Percentiles rank a stretch among this genome's conserved stretches.
These are phyloP conservation scores for Delphinapterus leucas DNA, from an alignment of 2,113 vertebrate species.

Conservation along the genomic window DNA sequence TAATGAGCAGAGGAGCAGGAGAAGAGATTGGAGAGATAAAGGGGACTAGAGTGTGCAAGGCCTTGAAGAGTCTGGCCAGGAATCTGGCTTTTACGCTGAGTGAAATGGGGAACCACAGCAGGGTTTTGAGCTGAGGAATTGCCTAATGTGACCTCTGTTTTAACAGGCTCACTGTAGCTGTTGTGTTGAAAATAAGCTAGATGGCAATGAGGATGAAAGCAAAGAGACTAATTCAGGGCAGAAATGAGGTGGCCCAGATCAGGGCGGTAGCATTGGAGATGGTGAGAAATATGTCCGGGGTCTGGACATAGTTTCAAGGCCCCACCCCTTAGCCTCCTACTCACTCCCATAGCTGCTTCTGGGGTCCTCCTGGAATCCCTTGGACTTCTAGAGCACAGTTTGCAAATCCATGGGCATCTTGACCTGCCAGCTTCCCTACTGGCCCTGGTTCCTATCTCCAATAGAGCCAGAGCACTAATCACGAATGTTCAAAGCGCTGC, in stretches of 20 bases:
- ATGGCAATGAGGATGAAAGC: neutral
- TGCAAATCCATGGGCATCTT: neutral
- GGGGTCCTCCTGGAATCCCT: neutral
- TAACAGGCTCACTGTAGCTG: neutral
- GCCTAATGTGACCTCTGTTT: neutral
- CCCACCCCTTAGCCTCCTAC: neutral
- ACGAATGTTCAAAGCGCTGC: neutral
- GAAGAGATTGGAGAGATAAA: too few relatives aligned
- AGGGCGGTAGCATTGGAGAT: neutral
- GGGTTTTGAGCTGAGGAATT: neutral
- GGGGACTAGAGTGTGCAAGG: neutral
- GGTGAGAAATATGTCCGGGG: neutral
- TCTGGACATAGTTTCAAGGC: neutral
- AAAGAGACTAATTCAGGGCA: neutral
- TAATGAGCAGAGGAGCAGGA: rapidly evolving
- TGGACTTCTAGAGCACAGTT: neutral
- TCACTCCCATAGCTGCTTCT: neutral
- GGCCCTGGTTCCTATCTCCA: neutral
- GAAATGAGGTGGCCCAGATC: neutral
- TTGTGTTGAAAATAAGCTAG: neutral
- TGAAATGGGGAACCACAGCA: neutral
- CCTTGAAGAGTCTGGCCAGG: neutral
- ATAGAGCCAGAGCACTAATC: neutral
- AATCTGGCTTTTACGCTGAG: neutral
- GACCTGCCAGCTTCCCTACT: neutral